Evolutionary conservation across 2,113 vertebrate genomes (phyloP), one percentile per base, ranked within the genome.

Genomic region (Aythya baeri): DNA sequence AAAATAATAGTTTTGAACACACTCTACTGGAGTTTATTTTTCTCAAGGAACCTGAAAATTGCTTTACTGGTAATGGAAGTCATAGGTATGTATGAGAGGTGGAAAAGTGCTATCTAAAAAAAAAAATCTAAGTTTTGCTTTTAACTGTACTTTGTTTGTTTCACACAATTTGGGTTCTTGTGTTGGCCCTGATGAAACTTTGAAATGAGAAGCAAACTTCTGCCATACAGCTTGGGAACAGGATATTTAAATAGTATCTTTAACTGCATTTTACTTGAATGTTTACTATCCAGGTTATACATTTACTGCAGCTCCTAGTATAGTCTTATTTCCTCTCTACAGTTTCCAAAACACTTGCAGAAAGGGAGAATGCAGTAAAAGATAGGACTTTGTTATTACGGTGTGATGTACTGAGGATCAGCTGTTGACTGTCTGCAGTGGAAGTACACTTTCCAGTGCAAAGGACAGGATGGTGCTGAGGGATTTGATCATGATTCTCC

Each of bases 241-340:
- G 13, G 17, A 7, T 41, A 18, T 73, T 54, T 68, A 62, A 52
- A 22, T 1, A 1, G 11, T 16, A 7, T 68, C 5, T 82, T 36
- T 62, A 41, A 66, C 26, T 44, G 1, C 2, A 1, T 72, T 66
- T 58, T 46, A 3, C 4, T 49, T 44, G 10, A 54, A 9, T 17
- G 3, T 61, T 86, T 71, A 25, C 34, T 38, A 1, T 49, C 2
- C 2, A 0, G 17, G 9, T n/a, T 44, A 1, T 55, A 3, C n/a
- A 3, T 59, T 80, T 81, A 34, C 17, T 22, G 17, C 15, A 32
- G 18, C 13, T 71, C 9, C 32, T 32, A 31, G 7, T 41, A 4
- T 7, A 9, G 29, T 70, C 31, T 83, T 54, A 61, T 22, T 80
- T 36, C 9, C 18, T 11, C 8, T 34, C 5, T 13, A 14, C 11